Evolutionary conservation across 1,140 invertebrate species (phyloP), one percentile per base, ranked within the genome.

Genomic region (Drosophila arizonae): DNA sequence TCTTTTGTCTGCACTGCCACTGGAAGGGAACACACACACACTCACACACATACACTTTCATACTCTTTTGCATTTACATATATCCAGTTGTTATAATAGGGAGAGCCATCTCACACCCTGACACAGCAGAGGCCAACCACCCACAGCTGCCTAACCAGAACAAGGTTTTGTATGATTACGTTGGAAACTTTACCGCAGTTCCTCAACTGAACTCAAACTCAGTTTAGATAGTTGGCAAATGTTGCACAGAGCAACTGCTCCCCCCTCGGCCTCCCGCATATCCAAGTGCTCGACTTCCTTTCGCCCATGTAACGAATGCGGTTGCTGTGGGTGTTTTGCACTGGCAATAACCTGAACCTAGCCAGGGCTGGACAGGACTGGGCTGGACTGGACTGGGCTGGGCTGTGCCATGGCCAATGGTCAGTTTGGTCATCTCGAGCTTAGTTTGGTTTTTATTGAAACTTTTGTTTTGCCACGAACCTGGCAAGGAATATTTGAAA

Each of bases 131-230:
- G 30, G 9, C n/a, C 15, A 60, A 39, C 45, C 51, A 57, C 63
- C 72, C 57, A 54, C 54, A 63, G 69, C 79, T 60, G 62, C 63
- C 84, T 78, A 55, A 75, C 78, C 76, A 79, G 76, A 70, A 79
- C 84, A 77, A 79, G 76, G 82, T 87, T 77, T 82, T 88, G 67
- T 88, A 89, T 88, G 84, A 87, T 87, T 87, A 88, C 79, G 84
- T 87, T 87, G 78, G 70, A 81, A 87, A 87, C 84, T 88, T 88
- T 84, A 88, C 84, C 84, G 56, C 84, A 88, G 84, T 84, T 88
- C 74, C 84, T 88, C 84, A 88, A 88, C 84, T 79, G 64, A 70
- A 71, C 81, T 84, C 81, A 78, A 87, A 86, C 79, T 88, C 76
- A 68, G 84, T 80, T 87, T 73, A 88, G 84, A 88, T 88, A 88